A percentile compares a stretch with the other conserved stretches of the same genome.
phyloP scores from a whole-genome alignment of 2,888 invertebrate species.

The Bembecia ichneumoniformis region DNA sequence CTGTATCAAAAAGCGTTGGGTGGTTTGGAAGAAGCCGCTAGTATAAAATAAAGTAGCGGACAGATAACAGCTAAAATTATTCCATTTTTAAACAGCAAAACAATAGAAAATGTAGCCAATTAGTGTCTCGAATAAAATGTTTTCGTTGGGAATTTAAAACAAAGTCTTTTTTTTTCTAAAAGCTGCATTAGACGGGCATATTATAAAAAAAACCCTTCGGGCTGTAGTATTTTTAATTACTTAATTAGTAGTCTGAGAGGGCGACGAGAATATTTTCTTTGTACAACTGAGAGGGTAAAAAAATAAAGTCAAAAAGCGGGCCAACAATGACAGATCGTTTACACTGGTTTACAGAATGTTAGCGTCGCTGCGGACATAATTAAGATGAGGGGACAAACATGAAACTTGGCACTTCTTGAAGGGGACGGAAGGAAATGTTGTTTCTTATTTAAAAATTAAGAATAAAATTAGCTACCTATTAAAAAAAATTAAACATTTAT shows the following conservation, averaged over 20 bases:
- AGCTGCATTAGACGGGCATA: too few relatives aligned
- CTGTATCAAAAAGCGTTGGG: too few relatives aligned
- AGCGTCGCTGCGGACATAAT: conserved; percentile 38
- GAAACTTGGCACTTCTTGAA: neutral
- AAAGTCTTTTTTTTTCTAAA: too few relatives aligned
- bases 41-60: too few relatives aligned
- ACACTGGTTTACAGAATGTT: conserved; percentile 53
- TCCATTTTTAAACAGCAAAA: neutral
- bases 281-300: conserved; percentile 10
- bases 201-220: too few relatives aligned
- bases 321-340: conserved; percentile 60
- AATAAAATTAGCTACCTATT: too few relatives aligned
- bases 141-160: too few relatives aligned
- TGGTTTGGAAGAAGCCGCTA: too few relatives aligned
- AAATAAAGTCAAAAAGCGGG: conserved; percentile 34
- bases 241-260: conserved; percentile 23
- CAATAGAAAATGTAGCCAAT: too few relatives aligned
- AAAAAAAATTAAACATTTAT: too few relatives aligned
- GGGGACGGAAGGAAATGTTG: conserved; percentile 21
- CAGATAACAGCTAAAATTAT: conserved; percentile 13
- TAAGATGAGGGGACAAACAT: conserved; percentile 16
- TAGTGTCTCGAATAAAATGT: too few relatives aligned
- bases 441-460: neutral
- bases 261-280: conserved; percentile 17
- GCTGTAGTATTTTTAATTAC: conserved; percentile 10